Conservation (phyloP, 2,888 invertebrate genomes). For the Dryadula phaetusa region DNA sequence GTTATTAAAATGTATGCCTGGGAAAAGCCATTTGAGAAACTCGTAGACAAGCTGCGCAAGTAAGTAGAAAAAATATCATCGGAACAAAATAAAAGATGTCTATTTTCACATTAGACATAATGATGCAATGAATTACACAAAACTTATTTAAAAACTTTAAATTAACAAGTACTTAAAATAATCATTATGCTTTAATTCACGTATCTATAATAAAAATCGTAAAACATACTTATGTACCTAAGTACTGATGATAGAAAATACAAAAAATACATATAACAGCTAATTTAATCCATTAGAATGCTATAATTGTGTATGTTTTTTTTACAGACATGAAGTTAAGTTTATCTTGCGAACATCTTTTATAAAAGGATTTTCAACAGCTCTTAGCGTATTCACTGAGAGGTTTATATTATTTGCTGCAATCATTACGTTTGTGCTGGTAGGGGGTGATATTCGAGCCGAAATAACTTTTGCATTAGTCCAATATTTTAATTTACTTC, state of each 20-base stretch:
- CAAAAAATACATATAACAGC: too few species aligned
- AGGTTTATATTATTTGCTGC: conserved; percentile 92
- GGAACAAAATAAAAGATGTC: not conserved
- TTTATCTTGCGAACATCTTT: conserved; percentile 87
- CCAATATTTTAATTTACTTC: conserved; percentile 90
- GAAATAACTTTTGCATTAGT: conserved; percentile 90
- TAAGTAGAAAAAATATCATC: conserved; percentile 60
- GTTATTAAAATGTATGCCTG: conserved; percentile 95
- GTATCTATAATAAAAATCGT: too few species aligned
- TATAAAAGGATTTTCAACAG: conserved; percentile 86
- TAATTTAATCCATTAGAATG: not conserved
- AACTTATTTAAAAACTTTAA: too few species aligned
- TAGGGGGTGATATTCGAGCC: conserved; percentile 85
- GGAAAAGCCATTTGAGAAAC: conserved; percentile 90
- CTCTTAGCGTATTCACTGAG: conserved; percentile 91
- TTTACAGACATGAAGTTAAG: conserved; percentile 87
- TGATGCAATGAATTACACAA: too few species aligned
- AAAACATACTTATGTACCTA: too few species aligned
- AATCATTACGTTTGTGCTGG: conserved; percentile 88
- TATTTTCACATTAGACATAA: too few species aligned
- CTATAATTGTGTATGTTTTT: conserved; percentile 1
- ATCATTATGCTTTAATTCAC: too few species aligned
- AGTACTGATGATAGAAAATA: too few species aligned
- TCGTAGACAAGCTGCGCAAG: conserved; percentile 88
- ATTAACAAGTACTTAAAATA: too few species aligned